Conservation (phyloP, 2,113 vertebrate species). For the Gymnorhina tibicen region DNA sequence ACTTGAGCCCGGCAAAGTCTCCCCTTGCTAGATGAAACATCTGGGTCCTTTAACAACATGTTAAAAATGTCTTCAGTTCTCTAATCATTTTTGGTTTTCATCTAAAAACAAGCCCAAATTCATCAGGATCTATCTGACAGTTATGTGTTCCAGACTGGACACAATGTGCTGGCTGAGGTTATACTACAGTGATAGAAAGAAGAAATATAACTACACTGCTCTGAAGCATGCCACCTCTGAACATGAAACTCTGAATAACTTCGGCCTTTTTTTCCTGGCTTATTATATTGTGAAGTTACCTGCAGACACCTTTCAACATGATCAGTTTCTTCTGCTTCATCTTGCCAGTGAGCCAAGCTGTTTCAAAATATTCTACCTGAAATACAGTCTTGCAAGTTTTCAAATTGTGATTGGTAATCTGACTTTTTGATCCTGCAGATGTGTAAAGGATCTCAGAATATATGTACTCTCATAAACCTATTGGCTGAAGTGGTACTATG, state of each 20-base stretch:
- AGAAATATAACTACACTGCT: neutral
- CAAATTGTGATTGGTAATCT: neutral
- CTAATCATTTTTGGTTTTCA: neutral
- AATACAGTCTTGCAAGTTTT: neutral
- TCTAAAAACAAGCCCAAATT: neutral
- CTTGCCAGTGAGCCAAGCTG: neutral
- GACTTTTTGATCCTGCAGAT: neutral
- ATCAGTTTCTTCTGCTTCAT: neutral
- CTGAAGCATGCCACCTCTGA: neutral
- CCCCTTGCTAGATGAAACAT: neutral
- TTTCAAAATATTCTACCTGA: neutral
- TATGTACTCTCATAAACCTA: neutral
- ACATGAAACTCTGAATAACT: neutral
- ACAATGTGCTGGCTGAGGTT: neutral
- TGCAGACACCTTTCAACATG: neutral
- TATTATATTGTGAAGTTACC: neutral
- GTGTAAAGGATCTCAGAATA: neutral
- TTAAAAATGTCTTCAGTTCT: neutral
- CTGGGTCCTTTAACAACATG: neutral
- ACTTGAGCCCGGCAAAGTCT: neutral
- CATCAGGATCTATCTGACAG: slow-evolving; percentile 13
- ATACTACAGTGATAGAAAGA: neutral
- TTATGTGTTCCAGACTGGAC: neutral
- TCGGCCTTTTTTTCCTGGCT: neutral
- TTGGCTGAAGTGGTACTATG: neutral